Conservation (phyloP, 2,888 invertebrate species). For the Pristionchus japonicus region DNA sequence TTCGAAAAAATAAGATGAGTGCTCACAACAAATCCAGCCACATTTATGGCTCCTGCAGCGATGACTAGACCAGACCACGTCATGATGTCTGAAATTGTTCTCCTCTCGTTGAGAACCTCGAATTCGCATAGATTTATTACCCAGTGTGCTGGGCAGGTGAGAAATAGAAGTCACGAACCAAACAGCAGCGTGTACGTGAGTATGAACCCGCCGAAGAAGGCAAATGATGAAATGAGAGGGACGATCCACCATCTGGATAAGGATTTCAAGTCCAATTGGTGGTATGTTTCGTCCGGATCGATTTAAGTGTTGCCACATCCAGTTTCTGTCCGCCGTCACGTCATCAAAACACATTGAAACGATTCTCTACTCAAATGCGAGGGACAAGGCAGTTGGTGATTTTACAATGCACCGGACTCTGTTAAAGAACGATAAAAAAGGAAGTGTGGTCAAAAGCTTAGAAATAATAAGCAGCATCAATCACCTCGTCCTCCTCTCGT, state of each 20-base stretch:
- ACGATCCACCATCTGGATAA: constrained; percentile 43
- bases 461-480: neutral
- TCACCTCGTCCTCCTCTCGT: constrained; percentile 33
- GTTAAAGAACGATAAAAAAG: too few relatives aligned
- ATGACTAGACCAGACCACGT: neutral
- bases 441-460: too few relatives aligned
- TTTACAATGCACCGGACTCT: too few relatives aligned
- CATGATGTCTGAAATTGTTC: constrained; percentile 2
- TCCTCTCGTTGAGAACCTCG: neutral
- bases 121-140: too few relatives aligned
- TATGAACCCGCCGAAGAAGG: constrained; percentile 7
- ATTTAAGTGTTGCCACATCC: too few relatives aligned
- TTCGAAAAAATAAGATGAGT: neutral
- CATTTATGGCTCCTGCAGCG: neutral
- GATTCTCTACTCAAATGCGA: too few relatives aligned
- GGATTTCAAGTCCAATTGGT: too few relatives aligned
- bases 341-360: too few relatives aligned
- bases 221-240: neutral
- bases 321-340: too few relatives aligned
- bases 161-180: neutral
- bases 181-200: neutral
- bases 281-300: too few relatives aligned
- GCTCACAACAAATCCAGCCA: constrained; percentile 31
- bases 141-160: too few relatives aligned
- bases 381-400: too few relatives aligned